Conservation (phyloP, 2,888 invertebrate genomes). For the Conops quadrifasciatus region DNA sequence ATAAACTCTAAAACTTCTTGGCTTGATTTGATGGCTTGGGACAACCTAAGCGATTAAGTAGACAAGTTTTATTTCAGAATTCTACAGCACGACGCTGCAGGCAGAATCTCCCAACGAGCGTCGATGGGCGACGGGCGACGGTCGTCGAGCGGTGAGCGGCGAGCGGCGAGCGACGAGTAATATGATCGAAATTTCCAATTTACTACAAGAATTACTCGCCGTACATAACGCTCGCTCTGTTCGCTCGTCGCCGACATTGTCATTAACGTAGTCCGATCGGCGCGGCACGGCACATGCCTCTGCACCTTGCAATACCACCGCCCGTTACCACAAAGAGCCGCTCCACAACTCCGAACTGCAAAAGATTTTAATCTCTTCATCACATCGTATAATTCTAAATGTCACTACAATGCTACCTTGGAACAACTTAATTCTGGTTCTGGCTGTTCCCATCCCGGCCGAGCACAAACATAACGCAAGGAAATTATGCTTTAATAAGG, state of each 20-base stretch:
- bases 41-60: too few relatives aligned
- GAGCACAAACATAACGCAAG: conserved; percentile 35
- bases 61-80: too few relatives aligned
- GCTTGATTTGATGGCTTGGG: too few relatives aligned
- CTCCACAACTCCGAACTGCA: conserved; percentile 55
- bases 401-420: conserved; percentile 57
- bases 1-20: too few relatives aligned
- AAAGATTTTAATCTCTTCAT: conserved; percentile 63
- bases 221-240: neutral
- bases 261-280: neutral
- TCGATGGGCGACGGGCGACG: neutral
- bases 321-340: neutral
- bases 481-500: conserved; percentile 35
- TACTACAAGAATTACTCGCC: conserved; percentile 3
- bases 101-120: too few relatives aligned
- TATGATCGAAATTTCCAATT: neutral
- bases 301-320: neutral
- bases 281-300: neutral
- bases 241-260: neutral
- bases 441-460: conserved; percentile 28
- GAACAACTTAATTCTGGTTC: conserved; percentile 25
- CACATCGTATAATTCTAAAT: conserved; percentile 63
- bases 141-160: neutral
- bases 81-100: neutral
- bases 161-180: too few relatives aligned